Conservation (phyloP, 2,113 vertebrate genomes). For the Gyps fulvus region DNA sequence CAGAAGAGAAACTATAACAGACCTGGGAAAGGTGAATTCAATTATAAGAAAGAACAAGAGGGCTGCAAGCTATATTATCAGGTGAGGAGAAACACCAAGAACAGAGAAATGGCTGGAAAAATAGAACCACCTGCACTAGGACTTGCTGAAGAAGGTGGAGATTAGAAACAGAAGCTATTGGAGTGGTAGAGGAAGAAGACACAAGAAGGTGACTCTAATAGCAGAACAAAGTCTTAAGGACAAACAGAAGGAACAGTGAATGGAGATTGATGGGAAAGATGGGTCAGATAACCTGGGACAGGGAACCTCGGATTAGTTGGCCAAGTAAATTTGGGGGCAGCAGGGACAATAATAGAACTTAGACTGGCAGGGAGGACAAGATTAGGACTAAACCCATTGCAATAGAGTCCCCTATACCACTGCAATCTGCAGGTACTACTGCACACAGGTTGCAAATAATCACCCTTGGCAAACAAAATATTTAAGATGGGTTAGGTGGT, state of each 20-base stretch:
- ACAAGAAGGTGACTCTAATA: background rate
- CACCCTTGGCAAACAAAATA: background rate
- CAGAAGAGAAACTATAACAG: background rate
- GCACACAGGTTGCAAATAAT: background rate
- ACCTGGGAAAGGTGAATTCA: background rate
- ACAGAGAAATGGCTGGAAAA: background rate
- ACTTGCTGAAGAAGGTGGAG: background rate
- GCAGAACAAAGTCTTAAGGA: background rate
- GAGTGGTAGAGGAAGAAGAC: background rate
- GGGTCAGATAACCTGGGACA: background rate
- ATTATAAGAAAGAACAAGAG: background rate
- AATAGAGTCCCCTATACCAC: background rate
- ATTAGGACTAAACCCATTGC: background rate
- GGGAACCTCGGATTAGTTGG: background rate
- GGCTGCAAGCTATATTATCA: background rate
- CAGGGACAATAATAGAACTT: background rate
- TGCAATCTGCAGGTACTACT: background rate
- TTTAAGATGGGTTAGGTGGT: background rate
- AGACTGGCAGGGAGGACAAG: background rate
- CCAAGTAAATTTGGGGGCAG: background rate
- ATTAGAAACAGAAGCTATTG: background rate
- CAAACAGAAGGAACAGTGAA: background rate
- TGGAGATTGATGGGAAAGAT: background rate
- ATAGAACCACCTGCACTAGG: background rate
- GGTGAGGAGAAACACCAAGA: background rate